Evolutionary conservation across 2,888 invertebrate species (phyloP).

Genomic region (Drosophila birchii): DNA sequence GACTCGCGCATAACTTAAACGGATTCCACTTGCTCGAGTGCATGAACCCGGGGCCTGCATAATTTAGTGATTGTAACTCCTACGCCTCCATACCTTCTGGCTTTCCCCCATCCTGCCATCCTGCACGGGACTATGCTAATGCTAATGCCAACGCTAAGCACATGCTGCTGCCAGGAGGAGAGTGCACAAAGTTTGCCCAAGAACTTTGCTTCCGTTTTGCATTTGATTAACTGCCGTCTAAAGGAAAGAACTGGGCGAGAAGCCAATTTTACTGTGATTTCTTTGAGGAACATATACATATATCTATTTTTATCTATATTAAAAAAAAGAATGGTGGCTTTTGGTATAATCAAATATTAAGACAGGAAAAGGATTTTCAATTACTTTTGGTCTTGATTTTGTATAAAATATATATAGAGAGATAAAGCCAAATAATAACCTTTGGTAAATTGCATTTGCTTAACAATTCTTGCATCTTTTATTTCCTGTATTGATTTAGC

Average conservation of each 20-base stretch:
- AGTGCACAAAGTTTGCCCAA: constrained; percentile 18
- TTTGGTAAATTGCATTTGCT: no score
- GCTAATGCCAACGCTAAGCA: constrained; percentile 28
- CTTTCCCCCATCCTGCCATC: background rate
- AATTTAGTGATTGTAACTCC: constrained; percentile 54
- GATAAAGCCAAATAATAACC: background rate
- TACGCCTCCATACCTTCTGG: no score
- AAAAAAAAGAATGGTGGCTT: background rate
- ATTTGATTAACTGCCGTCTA: constrained; percentile 34
- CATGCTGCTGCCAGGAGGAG: constrained; percentile 21
- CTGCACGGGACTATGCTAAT: constrained; percentile 30
- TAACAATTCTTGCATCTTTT: background rate
- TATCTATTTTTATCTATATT: background rate
- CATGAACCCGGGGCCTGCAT: constrained; percentile 55
- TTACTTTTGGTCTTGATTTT: background rate
- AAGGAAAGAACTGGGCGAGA: background rate
- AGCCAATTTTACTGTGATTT: constrained; percentile 7
- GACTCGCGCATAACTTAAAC: constrained; percentile 38
- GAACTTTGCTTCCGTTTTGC: constrained; percentile 29
- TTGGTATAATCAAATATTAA: background rate
- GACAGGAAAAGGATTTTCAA: background rate
- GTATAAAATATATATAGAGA: background rate
- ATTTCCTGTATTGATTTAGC: background rate
- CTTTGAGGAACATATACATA: background rate
- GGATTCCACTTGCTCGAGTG: constrained; percentile 38